phyloP scores from a whole-genome alignment of 2,113 vertebrate genomes.

The Bos javanicus region DNA sequence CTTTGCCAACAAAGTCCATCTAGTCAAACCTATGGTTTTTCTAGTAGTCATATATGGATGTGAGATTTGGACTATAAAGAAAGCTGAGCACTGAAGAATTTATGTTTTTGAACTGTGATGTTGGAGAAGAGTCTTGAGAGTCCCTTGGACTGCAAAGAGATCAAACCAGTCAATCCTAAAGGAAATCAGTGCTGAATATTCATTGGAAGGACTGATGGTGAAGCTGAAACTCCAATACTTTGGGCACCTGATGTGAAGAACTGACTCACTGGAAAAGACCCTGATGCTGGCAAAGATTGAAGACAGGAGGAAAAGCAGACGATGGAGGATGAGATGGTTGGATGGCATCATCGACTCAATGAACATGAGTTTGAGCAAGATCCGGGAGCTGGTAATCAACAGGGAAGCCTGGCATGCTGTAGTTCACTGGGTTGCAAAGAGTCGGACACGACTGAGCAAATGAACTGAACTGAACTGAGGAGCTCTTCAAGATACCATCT shows the following conservation, averaged over 20 bases:
- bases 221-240: neutral
- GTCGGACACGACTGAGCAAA: fast-evolving
- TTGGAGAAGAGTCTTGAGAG: neutral
- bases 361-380: neutral
- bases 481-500: neutral
- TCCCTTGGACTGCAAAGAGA: neutral
- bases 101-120: neutral
- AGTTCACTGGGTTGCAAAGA: neutral
- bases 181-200: neutral
- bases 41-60: neutral
- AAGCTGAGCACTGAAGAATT: neutral
- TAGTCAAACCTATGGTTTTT: neutral
- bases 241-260: neutral
- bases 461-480: neutral
- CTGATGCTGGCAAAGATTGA: neutral
- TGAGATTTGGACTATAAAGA: neutral
- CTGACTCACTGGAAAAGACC: neutral
- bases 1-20: neutral
- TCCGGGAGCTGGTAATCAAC: fast-evolving
- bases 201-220: neutral
- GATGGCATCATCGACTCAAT: fast-evolving
- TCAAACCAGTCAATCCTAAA: neutral
- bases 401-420: neutral
- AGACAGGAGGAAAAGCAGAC: neutral
- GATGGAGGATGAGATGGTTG: neutral